Percentiles rank a stretch among this genome's conserved stretches.
phyloP scores from a whole-genome alignment of 2,888 invertebrate species.

The Drosophila rubida region DNA sequence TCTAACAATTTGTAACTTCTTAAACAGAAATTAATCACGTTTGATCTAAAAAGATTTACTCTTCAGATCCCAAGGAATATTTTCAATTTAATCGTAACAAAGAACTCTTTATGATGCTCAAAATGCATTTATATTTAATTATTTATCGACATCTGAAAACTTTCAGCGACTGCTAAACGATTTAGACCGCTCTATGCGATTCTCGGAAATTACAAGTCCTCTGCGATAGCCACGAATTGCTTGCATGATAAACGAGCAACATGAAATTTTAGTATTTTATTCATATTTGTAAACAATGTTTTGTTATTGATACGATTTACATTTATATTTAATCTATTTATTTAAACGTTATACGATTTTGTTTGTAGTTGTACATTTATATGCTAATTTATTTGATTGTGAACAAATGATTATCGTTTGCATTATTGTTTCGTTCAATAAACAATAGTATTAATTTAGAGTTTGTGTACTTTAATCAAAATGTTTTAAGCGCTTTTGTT shows the following conservation, averaged over 20 bases:
- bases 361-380: slow-evolving; percentile 21
- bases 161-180: background rate
- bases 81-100: background rate
- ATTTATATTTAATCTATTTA: slow-evolving; percentile 25
- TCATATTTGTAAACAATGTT: background rate
- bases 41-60: background rate
- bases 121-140: background rate
- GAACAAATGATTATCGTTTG: slow-evolving; percentile 3
- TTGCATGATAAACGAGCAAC: slow-evolving; percentile 20
- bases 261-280: background rate
- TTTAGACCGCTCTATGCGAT: background rate
- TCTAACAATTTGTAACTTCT: slow-evolving; percentile 5
- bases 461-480: slow-evolving; percentile 20
- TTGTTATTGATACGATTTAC: slow-evolving; percentile 19
- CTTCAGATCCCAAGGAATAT: background rate
- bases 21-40: background rate
- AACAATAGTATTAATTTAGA: slow-evolving; percentile 16
- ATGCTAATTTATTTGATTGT: slow-evolving; percentile 20
- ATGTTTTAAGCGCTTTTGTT: slow-evolving; percentile 31
- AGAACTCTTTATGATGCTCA: background rate
- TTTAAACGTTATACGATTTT: slow-evolving; percentile 21
- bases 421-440: slow-evolving; percentile 31
- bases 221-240: background rate
- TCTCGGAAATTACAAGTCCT: background rate
- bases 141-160: background rate